A percentile compares a stretch with the other conserved stretches of the same genome.
Conservation (phyloP, 2,888 invertebrate species). For the Diadegma fenestrale region DNA sequence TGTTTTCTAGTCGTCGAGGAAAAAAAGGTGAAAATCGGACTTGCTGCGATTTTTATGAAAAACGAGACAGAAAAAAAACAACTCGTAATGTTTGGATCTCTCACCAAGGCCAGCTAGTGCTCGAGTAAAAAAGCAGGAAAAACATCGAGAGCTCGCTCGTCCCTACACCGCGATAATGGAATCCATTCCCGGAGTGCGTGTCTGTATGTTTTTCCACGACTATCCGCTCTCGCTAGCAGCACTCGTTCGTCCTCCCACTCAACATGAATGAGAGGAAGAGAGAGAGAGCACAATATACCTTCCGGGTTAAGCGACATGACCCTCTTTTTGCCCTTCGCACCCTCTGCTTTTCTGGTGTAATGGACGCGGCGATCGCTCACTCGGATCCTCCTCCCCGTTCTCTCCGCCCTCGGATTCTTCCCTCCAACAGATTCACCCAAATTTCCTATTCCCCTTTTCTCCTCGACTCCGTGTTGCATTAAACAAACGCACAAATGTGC, state of each 20-base stretch:
- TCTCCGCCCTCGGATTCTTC: neutral
- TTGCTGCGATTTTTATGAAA: neutral
- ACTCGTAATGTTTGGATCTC: neutral
- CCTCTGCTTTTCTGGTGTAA: slow-evolving; percentile 7
- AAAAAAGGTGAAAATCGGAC: neutral
- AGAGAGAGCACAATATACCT: slow-evolving; percentile 5
- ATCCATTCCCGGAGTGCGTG: neutral
- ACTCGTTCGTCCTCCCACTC: neutral
- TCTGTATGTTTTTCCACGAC: neutral
- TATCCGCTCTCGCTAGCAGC: neutral
- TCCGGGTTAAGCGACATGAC: slow-evolving; percentile 15
- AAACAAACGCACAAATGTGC: neutral
- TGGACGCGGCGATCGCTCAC: slow-evolving; percentile 8
- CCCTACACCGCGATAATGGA: slow-evolving; percentile 10
- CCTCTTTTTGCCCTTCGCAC: slow-evolving; percentile 13
- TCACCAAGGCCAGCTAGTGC: neutral
- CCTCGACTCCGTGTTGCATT: neutral
- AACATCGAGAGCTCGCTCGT: neutral
- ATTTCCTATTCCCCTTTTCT: too few species aligned
- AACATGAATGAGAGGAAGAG: neutral
- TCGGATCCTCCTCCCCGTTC: neutral
- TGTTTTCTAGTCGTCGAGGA: neutral
- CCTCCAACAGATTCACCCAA: too few species aligned
- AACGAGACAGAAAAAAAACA: too few species aligned
- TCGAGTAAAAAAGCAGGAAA: neutral